Percentiles rank a stretch among this genome's conserved stretches.
Conservation (phyloP, 2,113 vertebrate genomes). For the Vicugna pacos region DNA sequence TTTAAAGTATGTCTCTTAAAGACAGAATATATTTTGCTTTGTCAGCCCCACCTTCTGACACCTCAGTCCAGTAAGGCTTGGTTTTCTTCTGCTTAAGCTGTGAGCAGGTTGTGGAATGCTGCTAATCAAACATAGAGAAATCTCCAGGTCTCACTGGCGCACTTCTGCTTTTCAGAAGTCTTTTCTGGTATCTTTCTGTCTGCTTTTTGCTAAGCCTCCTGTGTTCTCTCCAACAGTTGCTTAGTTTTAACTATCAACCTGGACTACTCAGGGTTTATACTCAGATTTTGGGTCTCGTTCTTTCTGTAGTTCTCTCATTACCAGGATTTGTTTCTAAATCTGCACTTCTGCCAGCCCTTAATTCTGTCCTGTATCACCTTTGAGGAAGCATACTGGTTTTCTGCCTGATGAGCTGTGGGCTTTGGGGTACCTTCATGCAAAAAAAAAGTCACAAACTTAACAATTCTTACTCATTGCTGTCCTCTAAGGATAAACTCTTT, state of each 20-base stretch:
- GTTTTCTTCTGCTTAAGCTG: conserved; percentile 25
- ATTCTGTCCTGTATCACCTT: neutral
- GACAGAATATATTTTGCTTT: conserved; percentile 31
- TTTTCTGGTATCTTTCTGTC: neutral
- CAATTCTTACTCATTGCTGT: neutral
- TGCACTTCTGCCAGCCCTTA: neutral
- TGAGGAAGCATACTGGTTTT: neutral
- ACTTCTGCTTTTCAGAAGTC: conserved; percentile 1
- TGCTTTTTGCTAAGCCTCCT: neutral
- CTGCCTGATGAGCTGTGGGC: neutral
- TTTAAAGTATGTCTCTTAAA: neutral
- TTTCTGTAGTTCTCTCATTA: neutral
- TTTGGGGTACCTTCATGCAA: neutral
- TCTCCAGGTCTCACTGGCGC: neutral
- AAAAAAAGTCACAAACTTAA: neutral
- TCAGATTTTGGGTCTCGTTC: conserved; percentile 42
- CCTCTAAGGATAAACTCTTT: neutral
- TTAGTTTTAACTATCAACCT: conserved; percentile 31
- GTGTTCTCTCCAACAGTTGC: neutral
- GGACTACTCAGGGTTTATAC: neutral
- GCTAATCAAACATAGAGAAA: neutral
- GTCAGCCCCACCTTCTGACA: neutral
- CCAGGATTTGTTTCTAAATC: neutral
- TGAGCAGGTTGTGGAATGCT: neutral
- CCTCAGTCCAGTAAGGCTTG: neutral